phyloP scores from a whole-genome alignment of 2,113 vertebrate genomes.

The Hydropotes inermis region DNA sequence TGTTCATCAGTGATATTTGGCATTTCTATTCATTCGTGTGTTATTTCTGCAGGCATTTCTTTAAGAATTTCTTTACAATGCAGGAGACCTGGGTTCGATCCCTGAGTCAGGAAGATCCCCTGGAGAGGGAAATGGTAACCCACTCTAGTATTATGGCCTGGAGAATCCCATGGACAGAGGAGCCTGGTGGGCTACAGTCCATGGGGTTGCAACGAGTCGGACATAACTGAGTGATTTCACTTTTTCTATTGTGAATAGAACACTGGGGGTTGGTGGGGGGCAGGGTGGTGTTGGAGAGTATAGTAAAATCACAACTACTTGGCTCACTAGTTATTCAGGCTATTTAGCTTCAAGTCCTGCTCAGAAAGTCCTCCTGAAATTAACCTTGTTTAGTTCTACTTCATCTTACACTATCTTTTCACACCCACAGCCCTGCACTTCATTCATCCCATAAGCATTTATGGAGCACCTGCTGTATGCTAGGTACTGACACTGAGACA shows the following conservation, averaged over 20 bases:
- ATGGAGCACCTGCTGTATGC: neutral
- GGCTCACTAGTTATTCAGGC: neutral
- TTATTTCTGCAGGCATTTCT: neutral
- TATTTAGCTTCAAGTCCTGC: neutral
- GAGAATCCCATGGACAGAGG: neutral
- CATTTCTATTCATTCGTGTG: neutral
- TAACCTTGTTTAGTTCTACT: neutral
- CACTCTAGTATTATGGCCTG: neutral
- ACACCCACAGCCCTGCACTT: neutral
- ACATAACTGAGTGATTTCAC: neutral
- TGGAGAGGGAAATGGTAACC: neutral
- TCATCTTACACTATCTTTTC: neutral
- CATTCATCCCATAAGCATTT: neutral
- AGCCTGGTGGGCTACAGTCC: neutral
- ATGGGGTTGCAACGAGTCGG: fast-evolving
- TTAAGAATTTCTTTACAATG: neutral
- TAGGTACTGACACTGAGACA: neutral
- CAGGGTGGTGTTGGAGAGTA: neutral
- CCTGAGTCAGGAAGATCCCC: neutral
- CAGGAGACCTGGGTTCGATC: neutral
- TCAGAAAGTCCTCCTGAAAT: neutral
- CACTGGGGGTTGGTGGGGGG: fast-evolving
- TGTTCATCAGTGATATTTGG: neutral
- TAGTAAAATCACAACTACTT: neutral
- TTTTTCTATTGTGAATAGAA: neutral